Base-by-base conservation (phyloP, 2,888 invertebrate genomes). In the Osmoderma eremita region DNA sequence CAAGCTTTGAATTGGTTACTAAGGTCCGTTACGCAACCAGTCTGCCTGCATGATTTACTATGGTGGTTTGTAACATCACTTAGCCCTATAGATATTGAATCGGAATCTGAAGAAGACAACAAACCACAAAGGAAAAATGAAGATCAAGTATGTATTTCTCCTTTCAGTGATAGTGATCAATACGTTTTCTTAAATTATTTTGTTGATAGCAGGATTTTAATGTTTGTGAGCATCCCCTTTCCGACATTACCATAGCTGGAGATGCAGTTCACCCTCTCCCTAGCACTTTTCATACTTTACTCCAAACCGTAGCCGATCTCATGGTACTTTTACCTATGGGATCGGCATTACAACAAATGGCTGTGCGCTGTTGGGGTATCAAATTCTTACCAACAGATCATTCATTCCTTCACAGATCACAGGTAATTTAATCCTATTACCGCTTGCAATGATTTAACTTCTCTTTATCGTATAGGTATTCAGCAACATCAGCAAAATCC, bases 1-100 rank as follows among this genome's bases (percentile, higher is more conserved):
- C 95, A 96, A 87, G 96, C 97, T 0, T 85, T 98, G 73, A 97
- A 97, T 80, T 99, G 98, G 98, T 83, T 99, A 18, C 83, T 98
- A 50, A 88, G 95, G 61, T 95, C 92, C 62, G 93, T 96, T 0
- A 95, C 96, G 0, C 95, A 95, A 79, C 92, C 95, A 2, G 90
- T 91, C 3, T 93, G 95, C 78, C 87, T 98, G 17, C 97, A 98
- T 76, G 98, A 98, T 83, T 86, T 98, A 8, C 88, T 98, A 80
- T 98, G 98, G 98, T 97, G 95, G 93, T 96, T 97, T 80, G 94
- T 96, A 18, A 90, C 91, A 12, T 92, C 97, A 0, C 84, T 97
- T 41, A 90, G 91, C 1, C 88, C 88, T 0, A 76, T 80, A 0
- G 82, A 83, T 42, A 76, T 84, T 1, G 84, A 86, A 58, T 81